Percentiles rank a stretch among this genome's conserved stretches.
These are phyloP conservation scores for Thamnophis elegans DNA, from an alignment of 2,797 vertebrate species.

Conservation along the genomic window DNA sequence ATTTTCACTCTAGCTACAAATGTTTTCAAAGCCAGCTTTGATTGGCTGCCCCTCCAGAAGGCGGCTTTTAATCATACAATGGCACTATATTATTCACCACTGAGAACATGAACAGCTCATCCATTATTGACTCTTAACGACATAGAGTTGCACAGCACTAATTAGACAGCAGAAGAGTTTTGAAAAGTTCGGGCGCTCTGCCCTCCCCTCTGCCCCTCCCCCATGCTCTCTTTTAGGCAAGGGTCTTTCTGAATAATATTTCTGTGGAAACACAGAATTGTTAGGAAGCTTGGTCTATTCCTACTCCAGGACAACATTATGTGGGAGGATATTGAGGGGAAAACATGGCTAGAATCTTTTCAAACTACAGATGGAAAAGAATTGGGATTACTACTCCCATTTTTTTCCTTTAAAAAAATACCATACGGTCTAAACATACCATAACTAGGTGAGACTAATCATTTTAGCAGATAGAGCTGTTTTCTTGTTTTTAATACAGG, in stretches of 20 bases:
- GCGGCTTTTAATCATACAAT: conserved; percentile 21
- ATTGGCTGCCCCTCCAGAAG: background rate
- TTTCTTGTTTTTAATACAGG: background rate
- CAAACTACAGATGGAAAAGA: background rate
- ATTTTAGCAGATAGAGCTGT: background rate
- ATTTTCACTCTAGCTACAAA: conserved; percentile 4
- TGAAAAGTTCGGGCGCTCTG: fast-evolving
- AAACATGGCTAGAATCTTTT: background rate
- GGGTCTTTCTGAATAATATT: background rate
- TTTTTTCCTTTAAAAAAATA: background rate
- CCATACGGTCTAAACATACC: background rate
- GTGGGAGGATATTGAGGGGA: background rate
- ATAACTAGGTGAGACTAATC: background rate
- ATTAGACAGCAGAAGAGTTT: background rate
- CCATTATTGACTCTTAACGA: background rate
- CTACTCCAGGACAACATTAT: background rate
- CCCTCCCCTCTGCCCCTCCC: background rate
- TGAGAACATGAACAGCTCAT: background rate
- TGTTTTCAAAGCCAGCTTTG: fast-evolving
- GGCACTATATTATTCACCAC: background rate
- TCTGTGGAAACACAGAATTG: background rate
- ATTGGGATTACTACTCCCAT: background rate
- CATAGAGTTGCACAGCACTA: background rate
- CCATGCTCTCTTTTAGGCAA: background rate
- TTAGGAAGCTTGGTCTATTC: background rate